Conservation (phyloP, 2,888 invertebrate species). For the Notodonta ziczac region DNA sequence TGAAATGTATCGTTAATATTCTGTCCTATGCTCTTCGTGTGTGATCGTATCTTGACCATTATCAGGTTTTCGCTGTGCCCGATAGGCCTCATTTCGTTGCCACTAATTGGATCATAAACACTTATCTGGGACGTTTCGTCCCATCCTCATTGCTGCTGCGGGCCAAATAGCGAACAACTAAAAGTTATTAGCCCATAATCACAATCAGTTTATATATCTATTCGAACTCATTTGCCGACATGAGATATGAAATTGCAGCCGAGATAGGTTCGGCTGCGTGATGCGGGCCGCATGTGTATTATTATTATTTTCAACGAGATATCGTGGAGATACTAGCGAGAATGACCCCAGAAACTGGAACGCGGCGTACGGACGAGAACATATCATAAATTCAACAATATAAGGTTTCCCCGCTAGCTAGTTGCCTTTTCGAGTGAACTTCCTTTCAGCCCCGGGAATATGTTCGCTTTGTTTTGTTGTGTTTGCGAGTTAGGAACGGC, state of each 20-base stretch:
- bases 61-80: constrained; percentile 61
- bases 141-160: constrained; percentile 55
- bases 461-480: constrained; percentile 80
- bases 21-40: constrained; percentile 17
- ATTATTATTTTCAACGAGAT: constrained; percentile 72
- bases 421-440: constrained; percentile 80
- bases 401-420: constrained; percentile 75
- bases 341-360: constrained; percentile 71
- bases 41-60: constrained; percentile 58
- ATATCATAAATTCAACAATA: constrained; percentile 80
- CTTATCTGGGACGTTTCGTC: constrained; percentile 69
- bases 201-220: constrained; percentile 48
- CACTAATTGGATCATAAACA: constrained; percentile 75
- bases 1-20: constrained; percentile 29
- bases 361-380: constrained; percentile 54
- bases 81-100: constrained; percentile 66
- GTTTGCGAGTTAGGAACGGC: constrained; percentile 79
- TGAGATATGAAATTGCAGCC: constrained; percentile 45
- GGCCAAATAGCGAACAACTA: constrained; percentile 63
- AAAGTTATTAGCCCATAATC: constrained; percentile 56
- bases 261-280: constrained; percentile 49
- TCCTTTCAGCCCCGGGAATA: constrained; percentile 76
- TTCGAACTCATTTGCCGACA: constrained; percentile 45
- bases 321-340: constrained; percentile 62
- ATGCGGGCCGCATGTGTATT: constrained; percentile 46